Evolutionary conservation across 30 jellyfish, hydroid and myxozoan species (phyloP), one percentile per base, ranked within the genome.

Genomic region (Pseudorhiza aurosa): DNA sequence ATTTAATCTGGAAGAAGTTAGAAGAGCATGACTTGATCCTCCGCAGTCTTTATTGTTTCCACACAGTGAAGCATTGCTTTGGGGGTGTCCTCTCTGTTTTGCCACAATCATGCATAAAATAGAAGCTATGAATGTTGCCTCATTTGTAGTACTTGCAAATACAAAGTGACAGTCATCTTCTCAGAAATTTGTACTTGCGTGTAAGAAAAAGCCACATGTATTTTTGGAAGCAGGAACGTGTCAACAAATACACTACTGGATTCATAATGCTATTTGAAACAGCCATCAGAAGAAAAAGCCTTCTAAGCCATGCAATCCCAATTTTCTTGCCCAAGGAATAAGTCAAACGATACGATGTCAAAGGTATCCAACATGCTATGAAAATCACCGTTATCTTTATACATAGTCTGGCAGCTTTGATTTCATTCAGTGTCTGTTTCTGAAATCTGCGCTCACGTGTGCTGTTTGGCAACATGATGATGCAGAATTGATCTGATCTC

Each of bases 331-430:
- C 90, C 8, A 63, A 15, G 2, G 90, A 60, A 32, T 78, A 78
- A 39, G 75, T 78, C 35, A 78, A 9, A 0, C 90, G 43, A 42
- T 78, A 78, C 32, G 75, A 26, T 2, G 81, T 32, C 53, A 78
- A 32, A 8, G 90, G 90, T 12, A 35, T 42, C 90, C 90, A 62
- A 27, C 81, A 49, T 26, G 32, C 18, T 29, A 64, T 53, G 29
- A 78, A 78, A n/a, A 65, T 31, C 17, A 78, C 18, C 24, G 74
- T 56, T 56, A 78, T 78, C 24, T 50, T 35, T n/a, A 78, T 65
- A 68, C 90, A 78, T 39, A 63, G 32, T 35, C 50, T 65, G 19
- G 90, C 90, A 4, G 76, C 76, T 27, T 50, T 78, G 65, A 78
- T 64, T 62, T 78, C 90, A 9, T 65, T 49, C 47, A 46, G 33